Base-by-base conservation (phyloP, 2,888 invertebrate species). In the Eudemis profundana region DNA sequence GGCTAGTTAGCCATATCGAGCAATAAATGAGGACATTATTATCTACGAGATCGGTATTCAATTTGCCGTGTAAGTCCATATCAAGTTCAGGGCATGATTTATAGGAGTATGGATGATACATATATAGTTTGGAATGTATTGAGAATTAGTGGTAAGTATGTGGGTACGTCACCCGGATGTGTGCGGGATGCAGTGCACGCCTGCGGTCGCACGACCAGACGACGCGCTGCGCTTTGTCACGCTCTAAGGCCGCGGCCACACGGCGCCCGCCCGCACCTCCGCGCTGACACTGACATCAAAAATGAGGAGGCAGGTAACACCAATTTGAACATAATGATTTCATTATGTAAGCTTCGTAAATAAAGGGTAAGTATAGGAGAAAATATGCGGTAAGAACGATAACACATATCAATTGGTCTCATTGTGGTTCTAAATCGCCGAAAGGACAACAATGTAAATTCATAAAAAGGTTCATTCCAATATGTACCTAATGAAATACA, bases 151-250 rank as follows among this genome's bases (percentile, higher is more conserved):
- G 70, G 77, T 78, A 74, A 76, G 73, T 71, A 69, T 70, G 75
- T 72, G 68, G 68, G 70, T 73, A 71, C 73, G 73, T 76, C 76
- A 83, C 81, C 82, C 86, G 85, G 79, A 83, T 81, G 73, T 76
- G 36, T 42, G 60, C 56, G 60, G 62, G 60, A 17, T 69, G 67
- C 63, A 66, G 66, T 46, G 66, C 56, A 65, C 66, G 65, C 44
- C 68, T 69, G 68, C 49, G 70, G 67, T 70, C 67, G 66, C 65
- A 70, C 67, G 70, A 67, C 66, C 56, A 68, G 67, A 49, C 64
- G 50, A 69, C 53, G 47, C 44, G 64, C 69, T 49, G 65, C 66
- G 62, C 69, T 68, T 68, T 70, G 74, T 73, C 70, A 73, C 72
- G 73, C 68, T 60, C 46, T 53, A 66, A 59, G 66, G 59, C 69